phyloP scores from a whole-genome alignment of 2,113 vertebrate genomes.

The Marcusenius ussheri region DNA sequence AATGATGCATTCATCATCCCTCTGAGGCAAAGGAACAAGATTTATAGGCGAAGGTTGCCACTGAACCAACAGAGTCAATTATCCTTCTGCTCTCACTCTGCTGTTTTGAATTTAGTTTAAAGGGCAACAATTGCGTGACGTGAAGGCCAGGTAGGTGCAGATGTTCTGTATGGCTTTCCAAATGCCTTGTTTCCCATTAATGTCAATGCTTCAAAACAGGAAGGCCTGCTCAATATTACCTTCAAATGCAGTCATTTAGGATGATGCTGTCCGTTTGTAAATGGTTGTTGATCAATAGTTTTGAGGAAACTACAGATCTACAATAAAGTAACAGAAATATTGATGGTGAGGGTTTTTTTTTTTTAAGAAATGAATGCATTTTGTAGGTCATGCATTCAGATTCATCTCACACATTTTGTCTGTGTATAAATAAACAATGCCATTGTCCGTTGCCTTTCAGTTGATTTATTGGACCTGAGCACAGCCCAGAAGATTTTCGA shows the following conservation, averaged over 20 bases:
- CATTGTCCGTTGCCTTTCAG: constrained; percentile 45
- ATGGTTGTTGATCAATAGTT: not conserved
- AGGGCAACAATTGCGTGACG: not conserved
- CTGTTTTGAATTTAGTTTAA: constrained; percentile 8
- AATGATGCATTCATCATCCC: not conserved
- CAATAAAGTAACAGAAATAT: not conserved
- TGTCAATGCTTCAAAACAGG: not conserved
- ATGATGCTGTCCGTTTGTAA: not conserved
- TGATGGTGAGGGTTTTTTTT: not conserved
- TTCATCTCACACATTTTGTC: not conserved
- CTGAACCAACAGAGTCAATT: constrained; percentile 6
- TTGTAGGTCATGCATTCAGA: not conserved
- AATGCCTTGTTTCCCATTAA: not conserved
- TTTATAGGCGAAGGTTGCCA: constrained; percentile 4
- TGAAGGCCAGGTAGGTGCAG: not conserved
- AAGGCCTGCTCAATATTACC: not conserved
- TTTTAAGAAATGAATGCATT: not conserved
- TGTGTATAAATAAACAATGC: not conserved
- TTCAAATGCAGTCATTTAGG: not conserved
- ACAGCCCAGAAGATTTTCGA: constrained; percentile 82
- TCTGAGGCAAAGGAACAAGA: not conserved
- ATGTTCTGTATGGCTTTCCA: not conserved
- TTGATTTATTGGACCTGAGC: constrained; percentile 85
- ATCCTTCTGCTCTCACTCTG: not conserved
- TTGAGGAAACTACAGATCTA: not conserved